phyloP scores from a whole-genome alignment of 2,888 invertebrate genomes.

The Thecophora atra region DNA sequence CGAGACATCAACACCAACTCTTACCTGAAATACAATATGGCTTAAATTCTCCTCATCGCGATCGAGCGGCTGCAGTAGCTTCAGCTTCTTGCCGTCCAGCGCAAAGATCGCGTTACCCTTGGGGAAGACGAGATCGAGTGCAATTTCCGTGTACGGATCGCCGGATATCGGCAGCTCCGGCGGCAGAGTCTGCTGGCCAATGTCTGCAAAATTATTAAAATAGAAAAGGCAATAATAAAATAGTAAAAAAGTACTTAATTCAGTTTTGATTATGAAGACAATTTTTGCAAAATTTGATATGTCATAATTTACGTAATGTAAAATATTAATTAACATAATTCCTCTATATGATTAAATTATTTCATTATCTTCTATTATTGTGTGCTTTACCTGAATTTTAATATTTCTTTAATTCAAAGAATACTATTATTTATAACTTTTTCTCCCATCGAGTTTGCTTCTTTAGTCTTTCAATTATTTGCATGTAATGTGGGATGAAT shows the following conservation, averaged over 20 bases:
- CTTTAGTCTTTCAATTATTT: conserved; percentile 17
- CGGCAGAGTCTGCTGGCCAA: conserved; percentile 84
- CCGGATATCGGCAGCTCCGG: conserved; percentile 84
- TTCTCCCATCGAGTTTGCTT: conserved; percentile 17
- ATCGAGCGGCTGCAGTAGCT: conserved; percentile 82
- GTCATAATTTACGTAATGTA: no score
- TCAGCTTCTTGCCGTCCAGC: conserved; percentile 83
- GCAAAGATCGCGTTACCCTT: conserved; percentile 82
- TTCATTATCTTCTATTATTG: no score
- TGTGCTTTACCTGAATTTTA: no score
- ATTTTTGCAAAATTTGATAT: no score
- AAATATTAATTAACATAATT: no score
- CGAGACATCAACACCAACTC: background rate
- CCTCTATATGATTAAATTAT: no score
- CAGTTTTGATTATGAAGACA: background rate
- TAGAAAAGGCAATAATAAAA: no score
- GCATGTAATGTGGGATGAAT: no score
- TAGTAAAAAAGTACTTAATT: no score
- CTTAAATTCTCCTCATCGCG: conserved; percentile 86
- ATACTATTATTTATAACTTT: no score
- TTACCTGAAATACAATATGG: conserved; percentile 77
- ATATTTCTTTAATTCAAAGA: no score
- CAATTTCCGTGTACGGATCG: conserved; percentile 80
- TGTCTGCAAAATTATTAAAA: conserved; percentile 69
- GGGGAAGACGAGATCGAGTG: conserved; percentile 81